Conservation (phyloP, 2,113 vertebrate species). For the Melanocharis versteri region DNA sequence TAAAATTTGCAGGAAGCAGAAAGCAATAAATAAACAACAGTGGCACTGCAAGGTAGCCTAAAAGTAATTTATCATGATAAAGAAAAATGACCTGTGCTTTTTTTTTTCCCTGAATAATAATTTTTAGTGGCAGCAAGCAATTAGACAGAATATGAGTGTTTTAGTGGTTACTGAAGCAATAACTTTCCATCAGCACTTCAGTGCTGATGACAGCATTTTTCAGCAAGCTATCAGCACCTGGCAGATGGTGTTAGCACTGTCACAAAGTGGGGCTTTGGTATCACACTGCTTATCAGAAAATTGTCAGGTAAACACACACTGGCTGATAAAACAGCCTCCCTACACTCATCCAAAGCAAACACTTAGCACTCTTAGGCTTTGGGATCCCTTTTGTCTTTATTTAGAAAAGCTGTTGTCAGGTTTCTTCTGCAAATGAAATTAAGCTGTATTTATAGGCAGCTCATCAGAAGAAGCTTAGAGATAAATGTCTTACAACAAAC, state of each 20-base stretch:
- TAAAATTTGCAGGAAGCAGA: slow-evolving; percentile 5
- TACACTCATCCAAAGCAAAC: slow-evolving; percentile 62
- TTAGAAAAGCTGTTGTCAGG: slow-evolving; percentile 16
- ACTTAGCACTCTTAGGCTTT: not conserved
- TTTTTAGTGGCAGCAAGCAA: slow-evolving; percentile 31
- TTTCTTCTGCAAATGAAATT: slow-evolving; percentile 43
- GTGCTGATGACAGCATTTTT: slow-evolving; percentile 50
- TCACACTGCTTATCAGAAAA: slow-evolving; percentile 59
- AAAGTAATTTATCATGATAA: slow-evolving; percentile 46
- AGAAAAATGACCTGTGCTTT: not conserved
- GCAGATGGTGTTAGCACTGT: slow-evolving; percentile 66
- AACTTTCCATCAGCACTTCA: slow-evolving; percentile 42
- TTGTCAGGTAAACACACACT: slow-evolving; percentile 55
- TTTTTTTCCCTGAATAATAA: not conserved
- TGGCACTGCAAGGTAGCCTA: not conserved
- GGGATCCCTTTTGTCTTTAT: slow-evolving; percentile 22
- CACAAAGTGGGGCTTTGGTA: slow-evolving; percentile 1
- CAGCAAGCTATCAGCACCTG: slow-evolving; percentile 19
- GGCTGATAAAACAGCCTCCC: slow-evolving; percentile 23
- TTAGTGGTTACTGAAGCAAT: slow-evolving; percentile 2
- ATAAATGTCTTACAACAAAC: not conserved
- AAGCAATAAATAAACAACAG: not conserved
- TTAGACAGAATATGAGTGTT: slow-evolving; percentile 14
- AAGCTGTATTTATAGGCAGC: slow-evolving; percentile 41
- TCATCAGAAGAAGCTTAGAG: not conserved